Evolutionary conservation across 2,113 vertebrate genomes (phyloP).

Genomic region (Paracanthobrama guichenoti): DNA sequence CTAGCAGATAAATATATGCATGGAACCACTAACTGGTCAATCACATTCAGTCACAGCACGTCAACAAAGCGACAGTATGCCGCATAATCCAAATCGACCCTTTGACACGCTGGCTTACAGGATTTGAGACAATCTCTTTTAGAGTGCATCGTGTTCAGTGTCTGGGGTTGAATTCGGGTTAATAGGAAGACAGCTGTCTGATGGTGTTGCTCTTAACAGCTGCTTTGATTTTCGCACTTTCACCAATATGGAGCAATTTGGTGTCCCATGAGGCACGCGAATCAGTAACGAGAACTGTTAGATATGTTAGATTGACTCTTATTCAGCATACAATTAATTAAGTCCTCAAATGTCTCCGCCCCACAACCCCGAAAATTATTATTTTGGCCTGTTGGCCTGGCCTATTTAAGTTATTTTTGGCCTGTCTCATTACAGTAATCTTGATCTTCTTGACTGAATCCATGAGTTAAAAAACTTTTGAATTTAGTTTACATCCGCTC

Average conservation of each 20-base stretch:
- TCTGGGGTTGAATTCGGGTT: not conserved
- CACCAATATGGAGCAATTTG: not conserved
- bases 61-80: not conserved
- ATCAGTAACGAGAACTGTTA: not conserved
- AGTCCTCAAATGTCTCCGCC: not conserved
- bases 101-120: not conserved
- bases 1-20: conserved; percentile 12
- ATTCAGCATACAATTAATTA: not conserved
- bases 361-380: not conserved
- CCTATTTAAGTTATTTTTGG: too few species aligned
- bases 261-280: not conserved
- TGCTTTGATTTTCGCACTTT: not conserved
- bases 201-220: not conserved
- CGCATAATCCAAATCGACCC: not conserved
- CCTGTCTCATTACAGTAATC: too few species aligned
- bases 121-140: not conserved
- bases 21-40: conserved; percentile 16
- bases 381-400: not conserved
- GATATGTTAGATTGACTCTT: not conserved
- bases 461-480: not conserved
- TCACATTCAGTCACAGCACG: not conserved
- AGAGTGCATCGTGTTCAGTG: not conserved
- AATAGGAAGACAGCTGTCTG: not conserved
- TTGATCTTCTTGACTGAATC: not conserved
- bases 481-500: not conserved